A percentile compares a stretch with the other conserved stretches of the same genome.
Evolutionary conservation across 2,797 vertebrate species (phyloP).

Genomic region (Danio aesculapii): DNA sequence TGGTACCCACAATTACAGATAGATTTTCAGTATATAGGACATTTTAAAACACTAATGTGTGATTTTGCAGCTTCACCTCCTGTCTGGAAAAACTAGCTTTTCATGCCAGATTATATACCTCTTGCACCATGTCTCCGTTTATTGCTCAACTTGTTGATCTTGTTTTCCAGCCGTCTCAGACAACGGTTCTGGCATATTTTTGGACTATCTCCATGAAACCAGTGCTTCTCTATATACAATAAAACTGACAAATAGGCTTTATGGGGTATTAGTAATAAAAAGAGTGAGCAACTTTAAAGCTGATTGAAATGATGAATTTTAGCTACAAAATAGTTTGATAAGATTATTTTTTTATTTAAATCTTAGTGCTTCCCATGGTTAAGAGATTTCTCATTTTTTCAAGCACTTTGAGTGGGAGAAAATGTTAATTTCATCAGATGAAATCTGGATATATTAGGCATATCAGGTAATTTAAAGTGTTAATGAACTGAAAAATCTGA

Average conservation of each 20-base stretch:
- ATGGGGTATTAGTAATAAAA: neutral
- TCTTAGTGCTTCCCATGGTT: neutral
- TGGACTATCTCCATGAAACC: neutral
- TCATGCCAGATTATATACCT: slow-evolving; percentile 8
- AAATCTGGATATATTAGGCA: too few relatives aligned
- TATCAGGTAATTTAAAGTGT: too few relatives aligned
- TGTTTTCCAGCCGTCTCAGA: slow-evolving; percentile 14
- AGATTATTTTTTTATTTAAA: neutral
- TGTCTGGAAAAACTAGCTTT: slow-evolving; percentile 11
- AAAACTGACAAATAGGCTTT: neutral
- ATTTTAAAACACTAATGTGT: slow-evolving; percentile 5
- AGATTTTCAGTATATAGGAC: neutral
- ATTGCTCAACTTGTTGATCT: slow-evolving; percentile 12
- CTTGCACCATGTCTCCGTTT: slow-evolving; percentile 13
- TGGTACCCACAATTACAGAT: neutral
- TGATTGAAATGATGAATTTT: neutral
- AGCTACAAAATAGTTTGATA: neutral
- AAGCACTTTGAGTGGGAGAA: too few relatives aligned
- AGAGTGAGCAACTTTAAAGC: neutral
- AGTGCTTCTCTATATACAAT: neutral
- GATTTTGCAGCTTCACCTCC: neutral
- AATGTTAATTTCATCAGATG: too few relatives aligned
- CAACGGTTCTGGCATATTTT: slow-evolving; percentile 20
- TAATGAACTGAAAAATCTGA: too few relatives aligned
- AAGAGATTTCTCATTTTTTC: neutral